Evolutionary conservation across 1,140 invertebrate species (phyloP), one percentile per base, ranked within the genome.

Genomic region (Stegodyphus dumicola): DNA sequence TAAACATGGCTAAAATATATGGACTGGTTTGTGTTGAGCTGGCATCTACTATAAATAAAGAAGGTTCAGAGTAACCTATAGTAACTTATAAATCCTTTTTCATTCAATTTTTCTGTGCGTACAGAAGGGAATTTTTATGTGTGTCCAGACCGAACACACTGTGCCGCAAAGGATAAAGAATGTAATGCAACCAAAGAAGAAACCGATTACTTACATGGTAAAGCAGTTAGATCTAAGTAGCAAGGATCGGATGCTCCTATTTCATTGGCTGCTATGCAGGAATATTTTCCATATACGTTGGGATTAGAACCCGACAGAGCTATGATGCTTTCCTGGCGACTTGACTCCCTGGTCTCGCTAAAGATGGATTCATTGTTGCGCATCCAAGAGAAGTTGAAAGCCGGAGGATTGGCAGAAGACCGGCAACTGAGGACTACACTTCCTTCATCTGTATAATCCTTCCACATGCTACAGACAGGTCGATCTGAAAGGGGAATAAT

Each of bases 371-470:
- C 77, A 64, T 91, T 91, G 89, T 95, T 94, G 79, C 96, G 92
- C 87, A 93, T 94, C 96, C 96, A 97, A 48, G 92, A 93, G 91
- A 97, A 97, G 77, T 93, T 92, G 48, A 95, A 95, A 88, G 95
- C 93, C 77, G 92, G 90, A 1, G 96, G 96, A 91, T 96, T 96
- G 51, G 95, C 95, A 54, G 92, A 91, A 3, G 94, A 95, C 51
- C 94, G 94, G 89, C 96, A 98, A 13, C 95, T 93, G 49, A 97
- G 91, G 67, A 95, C 93, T 89, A 95, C 93, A 64, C 80, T 80
- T 10, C 88, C 85, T 18, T 86, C 79, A 17, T 70, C 69, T 5
- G 94, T 94, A 76, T 95, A 93, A 89, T 95, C 93, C 65, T 92
- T 93, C 86, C 94, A 93, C 84, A 94, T 93, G 87, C 96, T 93